Base-by-base conservation (phyloP, 2,113 vertebrate species). In the Pygathrix nemaeus region DNA sequence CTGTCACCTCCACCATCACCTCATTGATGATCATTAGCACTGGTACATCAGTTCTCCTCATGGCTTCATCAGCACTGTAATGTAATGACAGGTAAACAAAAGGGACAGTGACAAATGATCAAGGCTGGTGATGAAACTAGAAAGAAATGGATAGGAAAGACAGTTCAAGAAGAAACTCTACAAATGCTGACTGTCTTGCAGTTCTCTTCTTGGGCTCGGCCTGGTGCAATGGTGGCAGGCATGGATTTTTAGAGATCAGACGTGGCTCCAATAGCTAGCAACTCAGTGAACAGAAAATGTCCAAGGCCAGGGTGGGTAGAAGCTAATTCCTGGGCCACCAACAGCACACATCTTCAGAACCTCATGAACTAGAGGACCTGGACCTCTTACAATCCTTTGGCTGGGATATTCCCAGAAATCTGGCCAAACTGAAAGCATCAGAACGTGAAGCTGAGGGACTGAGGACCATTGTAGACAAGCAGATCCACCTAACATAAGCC, bases 81-180 rank as follows among this genome's bases (percentile, higher is more conserved):
- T n/a, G 70, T 84, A 78, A 91, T 32, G 43, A 80, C n/a, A 94
- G 72, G n/a, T 35, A 91, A 90, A 82, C 89, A 93, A 78, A 80
- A 18, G 30, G 95, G 43, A 81, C 5, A 8, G 3, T 35, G 57
- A 83, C 83, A 85, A 57, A 75, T 13, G 68, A 91, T 50, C 40
- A 93, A 92, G 72, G 40, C 35, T 43, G 59, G 79, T 86, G 72
- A 45, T n/a, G 20, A 92, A 84, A 59, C 23, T 52, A 59, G 48
- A 14, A 91, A 82, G 79, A 93, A 88, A 89, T 1, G 5, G 13
- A 9, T 30, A 57, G 48, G 76, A 61, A 87, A 57, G 88, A 27
- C 57, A 30, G 45, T 64, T 88, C 50, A 40, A 32, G n/a, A 88
- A 94, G 59, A 61, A 83, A 61, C 35, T 38, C 59, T n/a, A 86